Percentiles rank a stretch among this genome's conserved stretches.
These are phyloP conservation scores for Spisula subtruncata DNA, from an alignment of 2,888 invertebrate species.

Conservation along the genomic window DNA sequence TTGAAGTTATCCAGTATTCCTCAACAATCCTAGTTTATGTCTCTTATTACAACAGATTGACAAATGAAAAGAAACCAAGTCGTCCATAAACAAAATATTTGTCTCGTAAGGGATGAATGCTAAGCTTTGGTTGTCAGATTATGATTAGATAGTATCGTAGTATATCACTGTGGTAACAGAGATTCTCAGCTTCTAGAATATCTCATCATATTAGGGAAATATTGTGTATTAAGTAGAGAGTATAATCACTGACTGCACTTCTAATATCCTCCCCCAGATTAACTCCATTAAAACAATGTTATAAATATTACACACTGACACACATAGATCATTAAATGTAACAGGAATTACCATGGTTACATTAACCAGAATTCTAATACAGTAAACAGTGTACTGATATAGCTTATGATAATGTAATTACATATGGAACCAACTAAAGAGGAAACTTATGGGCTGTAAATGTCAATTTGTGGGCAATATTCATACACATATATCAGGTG, in stretches of 20 bases:
- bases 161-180: not conserved
- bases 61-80: not conserved
- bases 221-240: not conserved
- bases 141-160: not conserved
- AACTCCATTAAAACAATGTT: not conserved
- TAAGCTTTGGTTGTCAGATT: not conserved
- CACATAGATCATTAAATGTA: not conserved
- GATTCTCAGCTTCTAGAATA: constrained; percentile 3
- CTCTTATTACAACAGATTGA: not conserved
- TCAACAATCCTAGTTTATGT: not conserved
- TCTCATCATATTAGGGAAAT: constrained; percentile 12
- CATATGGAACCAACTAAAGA: not conserved
- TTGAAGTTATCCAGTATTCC: not conserved
- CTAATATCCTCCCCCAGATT: not conserved
- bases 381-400: no score
- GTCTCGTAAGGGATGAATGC: not conserved
- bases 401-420: not conserved
- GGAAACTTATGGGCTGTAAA: not conserved
- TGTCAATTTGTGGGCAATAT: no score
- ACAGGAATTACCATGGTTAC: not conserved
- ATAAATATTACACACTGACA: not conserved
- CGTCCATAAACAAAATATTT: not conserved
- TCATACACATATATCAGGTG: no score
- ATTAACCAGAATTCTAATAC: not conserved
- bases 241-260: not conserved